These are phyloP conservation scores for Oophaga pumilio DNA, from an alignment of 2,113 vertebrate genomes.

Conservation along the genomic window DNA sequence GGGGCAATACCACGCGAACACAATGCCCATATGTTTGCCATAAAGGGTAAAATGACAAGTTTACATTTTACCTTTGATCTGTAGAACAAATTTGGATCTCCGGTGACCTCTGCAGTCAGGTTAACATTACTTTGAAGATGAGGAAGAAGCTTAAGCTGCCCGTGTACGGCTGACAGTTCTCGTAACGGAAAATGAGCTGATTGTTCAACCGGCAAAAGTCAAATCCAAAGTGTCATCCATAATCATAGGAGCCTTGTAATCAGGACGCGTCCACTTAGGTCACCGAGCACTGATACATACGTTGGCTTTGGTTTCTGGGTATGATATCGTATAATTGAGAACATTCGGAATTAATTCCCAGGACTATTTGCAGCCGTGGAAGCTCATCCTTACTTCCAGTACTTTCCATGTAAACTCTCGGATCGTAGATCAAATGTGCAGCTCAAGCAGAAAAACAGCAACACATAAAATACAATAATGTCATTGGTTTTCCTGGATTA, in stretches of 20 bases:
- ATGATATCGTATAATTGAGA: background rate
- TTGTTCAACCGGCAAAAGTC: constrained; percentile 19
- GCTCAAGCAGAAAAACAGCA: background rate
- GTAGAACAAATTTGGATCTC: constrained; percentile 47
- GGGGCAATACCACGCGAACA: constrained; percentile 2
- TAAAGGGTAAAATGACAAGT: constrained; percentile 46
- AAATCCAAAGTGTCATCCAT: constrained; percentile 11
- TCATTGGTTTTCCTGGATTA: background rate
- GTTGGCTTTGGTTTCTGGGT: background rate
- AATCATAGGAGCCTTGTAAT: background rate
- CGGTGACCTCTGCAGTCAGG: constrained; percentile 28
- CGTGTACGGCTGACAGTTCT: constrained; percentile 41
- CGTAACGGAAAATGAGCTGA: constrained; percentile 40
- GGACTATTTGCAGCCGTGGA: background rate
- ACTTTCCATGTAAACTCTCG: background rate
- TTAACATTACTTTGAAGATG: constrained; percentile 42
- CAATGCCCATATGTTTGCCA: constrained; percentile 51
- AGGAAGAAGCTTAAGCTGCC: constrained; percentile 20
- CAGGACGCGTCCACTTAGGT: background rate
- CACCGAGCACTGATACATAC: background rate
- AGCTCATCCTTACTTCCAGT: background rate
- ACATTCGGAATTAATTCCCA: background rate
- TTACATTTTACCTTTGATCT: constrained; percentile 54
- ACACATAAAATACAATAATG: background rate
- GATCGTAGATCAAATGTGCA: background rate